Conservation (phyloP, 2,113 vertebrate genomes). For the Seriola rivoliana region DNA sequence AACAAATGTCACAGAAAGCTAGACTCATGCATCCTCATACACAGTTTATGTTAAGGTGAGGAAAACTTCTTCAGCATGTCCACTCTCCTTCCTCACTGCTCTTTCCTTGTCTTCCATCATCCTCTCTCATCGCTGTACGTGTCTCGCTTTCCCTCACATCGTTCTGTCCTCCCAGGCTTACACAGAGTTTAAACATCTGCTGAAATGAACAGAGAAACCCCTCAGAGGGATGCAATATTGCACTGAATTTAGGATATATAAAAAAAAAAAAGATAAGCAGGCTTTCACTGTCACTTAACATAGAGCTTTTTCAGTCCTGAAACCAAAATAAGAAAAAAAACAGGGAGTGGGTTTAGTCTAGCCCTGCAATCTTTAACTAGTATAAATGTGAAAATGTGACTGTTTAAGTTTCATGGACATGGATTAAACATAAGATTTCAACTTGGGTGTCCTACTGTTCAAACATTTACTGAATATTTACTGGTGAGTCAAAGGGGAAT, state of each 20-base stretch:
- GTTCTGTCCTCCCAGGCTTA: constrained; percentile 36
- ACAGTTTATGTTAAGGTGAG: not conserved
- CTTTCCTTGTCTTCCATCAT: constrained; percentile 13
- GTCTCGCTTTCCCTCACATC: constrained; percentile 7
- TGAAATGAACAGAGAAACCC: constrained; percentile 47
- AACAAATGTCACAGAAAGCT: not conserved
- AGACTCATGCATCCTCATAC: not conserved
- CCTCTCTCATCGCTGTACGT: constrained; percentile 25
- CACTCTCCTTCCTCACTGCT: not conserved
- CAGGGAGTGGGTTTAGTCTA: not conserved
- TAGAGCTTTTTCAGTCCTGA: constrained; percentile 18
- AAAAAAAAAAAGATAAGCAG: constrained; percentile 38
- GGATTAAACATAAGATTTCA: constrained; percentile 5
- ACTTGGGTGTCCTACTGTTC: constrained; percentile 19
- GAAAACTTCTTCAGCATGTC: not conserved
- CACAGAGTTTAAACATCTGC: constrained; percentile 64
- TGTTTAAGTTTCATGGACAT: fast-evolving
- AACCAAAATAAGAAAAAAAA: constrained; percentile 36
- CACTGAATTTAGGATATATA: constrained; percentile 8
- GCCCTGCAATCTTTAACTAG: constrained; percentile 9
- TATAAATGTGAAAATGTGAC: not conserved
- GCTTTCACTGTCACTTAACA: constrained; percentile 36
- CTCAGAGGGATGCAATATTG: constrained; percentile 39
- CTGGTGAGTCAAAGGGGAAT: constrained; percentile 24
- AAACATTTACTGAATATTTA: constrained; percentile 63